A percentile compares a stretch with the other conserved stretches of the same genome.
Evolutionary conservation across 1,140 invertebrate species (phyloP).

Genomic region (Ephestia elutella): DNA sequence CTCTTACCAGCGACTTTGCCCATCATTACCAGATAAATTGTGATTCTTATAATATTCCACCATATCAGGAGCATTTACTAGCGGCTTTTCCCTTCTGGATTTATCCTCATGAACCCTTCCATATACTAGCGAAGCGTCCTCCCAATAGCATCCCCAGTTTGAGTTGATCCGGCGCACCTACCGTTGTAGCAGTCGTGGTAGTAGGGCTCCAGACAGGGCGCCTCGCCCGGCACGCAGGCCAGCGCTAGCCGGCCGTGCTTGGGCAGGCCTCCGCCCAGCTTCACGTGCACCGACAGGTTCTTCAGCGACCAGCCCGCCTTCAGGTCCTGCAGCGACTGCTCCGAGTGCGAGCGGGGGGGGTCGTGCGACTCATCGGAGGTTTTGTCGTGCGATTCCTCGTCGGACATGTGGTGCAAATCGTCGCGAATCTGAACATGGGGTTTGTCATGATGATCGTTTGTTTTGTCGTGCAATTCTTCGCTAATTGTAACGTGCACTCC

Average conservation of each 20-base stretch:
- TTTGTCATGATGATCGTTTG: not conserved
- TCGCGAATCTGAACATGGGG: not conserved
- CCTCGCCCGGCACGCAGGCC: constrained; percentile 34
- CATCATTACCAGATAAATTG: too few species aligned
- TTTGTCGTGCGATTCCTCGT: not conserved
- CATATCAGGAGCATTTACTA: too few species aligned
- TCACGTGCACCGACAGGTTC: constrained; percentile 33
- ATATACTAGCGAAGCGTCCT: too few species aligned
- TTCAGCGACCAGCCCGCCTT: constrained; percentile 24
- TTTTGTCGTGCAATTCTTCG: not conserved
- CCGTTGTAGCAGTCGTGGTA: constrained; percentile 49
- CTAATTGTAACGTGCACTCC: too few species aligned
- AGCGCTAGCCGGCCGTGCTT: constrained; percentile 29
- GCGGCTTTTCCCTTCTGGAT: too few species aligned
- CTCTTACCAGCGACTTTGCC: too few species aligned
- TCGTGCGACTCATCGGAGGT: not conserved
- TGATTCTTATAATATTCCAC: too few species aligned
- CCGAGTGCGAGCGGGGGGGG: not conserved
- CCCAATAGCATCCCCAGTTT: too few species aligned
- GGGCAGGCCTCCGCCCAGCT: constrained; percentile 23
- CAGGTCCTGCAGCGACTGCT: not conserved
- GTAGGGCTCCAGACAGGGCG: constrained; percentile 47
- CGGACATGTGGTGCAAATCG: not conserved
- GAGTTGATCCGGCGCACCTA: too few species aligned
- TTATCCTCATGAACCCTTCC: too few species aligned